Percentiles rank a stretch among this genome's conserved stretches.
phyloP scores from a whole-genome alignment of 2,113 vertebrate genomes.

The Thunnus thynnus region DNA sequence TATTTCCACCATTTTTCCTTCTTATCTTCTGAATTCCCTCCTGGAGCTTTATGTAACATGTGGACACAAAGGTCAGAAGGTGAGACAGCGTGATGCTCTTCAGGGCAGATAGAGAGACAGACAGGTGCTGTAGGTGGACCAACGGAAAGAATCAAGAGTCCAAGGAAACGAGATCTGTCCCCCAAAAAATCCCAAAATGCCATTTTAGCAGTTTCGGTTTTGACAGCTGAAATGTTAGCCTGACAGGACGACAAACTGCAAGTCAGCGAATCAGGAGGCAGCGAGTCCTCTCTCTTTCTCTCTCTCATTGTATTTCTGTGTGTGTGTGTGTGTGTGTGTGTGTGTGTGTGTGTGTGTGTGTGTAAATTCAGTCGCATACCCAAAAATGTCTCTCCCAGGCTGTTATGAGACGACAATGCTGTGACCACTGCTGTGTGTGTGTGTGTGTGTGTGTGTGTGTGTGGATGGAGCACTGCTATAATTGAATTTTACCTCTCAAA shows the following conservation, averaged over 20 bases:
- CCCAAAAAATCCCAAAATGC: slow-evolving; percentile 37
- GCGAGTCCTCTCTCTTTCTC: not conserved
- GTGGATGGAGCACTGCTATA: slow-evolving; percentile 31
- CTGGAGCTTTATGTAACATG: not conserved
- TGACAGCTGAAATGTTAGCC: slow-evolving; percentile 71
- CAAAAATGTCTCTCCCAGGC: slow-evolving; percentile 31
- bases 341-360: slow-evolving; percentile 3
- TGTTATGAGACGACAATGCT: slow-evolving; percentile 42
- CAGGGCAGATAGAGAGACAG: not conserved
- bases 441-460: slow-evolving; percentile 27
- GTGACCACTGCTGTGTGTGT: slow-evolving; percentile 11
- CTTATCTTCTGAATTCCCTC: not conserved
- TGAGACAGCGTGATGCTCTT: not conserved
- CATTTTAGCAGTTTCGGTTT: slow-evolving; percentile 65
- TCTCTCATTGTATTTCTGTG: not conserved
- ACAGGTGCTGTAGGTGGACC: not conserved
- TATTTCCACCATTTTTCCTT: not conserved
- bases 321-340: not conserved
- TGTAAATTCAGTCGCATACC: slow-evolving; percentile 37
- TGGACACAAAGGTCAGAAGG: slow-evolving; percentile 4
- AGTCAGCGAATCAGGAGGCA: slow-evolving; percentile 68
- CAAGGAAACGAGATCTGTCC: slow-evolving; percentile 54
- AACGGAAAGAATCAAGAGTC: slow-evolving; percentile 7
- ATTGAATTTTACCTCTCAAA: slow-evolving; percentile 64
- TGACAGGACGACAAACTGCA: slow-evolving; percentile 66